Conservation (phyloP, 1,140 invertebrate genomes). For the Phenacoccus solenopsis region DNA sequence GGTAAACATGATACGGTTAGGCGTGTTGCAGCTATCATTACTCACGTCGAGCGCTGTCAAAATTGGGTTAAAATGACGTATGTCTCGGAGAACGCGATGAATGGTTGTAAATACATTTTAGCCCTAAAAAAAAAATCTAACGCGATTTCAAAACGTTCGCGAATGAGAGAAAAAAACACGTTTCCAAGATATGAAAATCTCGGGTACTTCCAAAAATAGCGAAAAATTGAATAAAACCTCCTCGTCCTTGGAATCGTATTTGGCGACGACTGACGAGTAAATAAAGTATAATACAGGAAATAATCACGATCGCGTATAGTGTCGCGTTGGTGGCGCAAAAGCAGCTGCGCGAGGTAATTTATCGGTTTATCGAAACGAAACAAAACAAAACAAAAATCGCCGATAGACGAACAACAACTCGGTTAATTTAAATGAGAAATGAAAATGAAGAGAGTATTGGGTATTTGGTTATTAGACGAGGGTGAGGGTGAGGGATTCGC, state of each 20-base stretch:
- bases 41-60: background rate
- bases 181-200: background rate
- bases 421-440: no score
- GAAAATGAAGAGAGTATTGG: no score
- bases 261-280: background rate
- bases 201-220: background rate
- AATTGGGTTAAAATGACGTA: background rate
- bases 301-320: background rate
- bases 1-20: background rate
- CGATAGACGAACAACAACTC: no score
- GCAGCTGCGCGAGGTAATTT: background rate
- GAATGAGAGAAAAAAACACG: background rate
- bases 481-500: no score
- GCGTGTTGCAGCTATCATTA: background rate
- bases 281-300: no score
- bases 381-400: no score
- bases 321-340: background rate
- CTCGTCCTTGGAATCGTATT: background rate
- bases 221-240: background rate
- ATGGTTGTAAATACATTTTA: background rate
- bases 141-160: background rate
- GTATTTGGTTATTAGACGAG: no score
- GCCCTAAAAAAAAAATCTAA: background rate
- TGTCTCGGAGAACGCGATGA: background rate
- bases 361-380: background rate